Base-by-base conservation (phyloP, 2,888 invertebrate genomes). In the Neria commutata region DNA sequence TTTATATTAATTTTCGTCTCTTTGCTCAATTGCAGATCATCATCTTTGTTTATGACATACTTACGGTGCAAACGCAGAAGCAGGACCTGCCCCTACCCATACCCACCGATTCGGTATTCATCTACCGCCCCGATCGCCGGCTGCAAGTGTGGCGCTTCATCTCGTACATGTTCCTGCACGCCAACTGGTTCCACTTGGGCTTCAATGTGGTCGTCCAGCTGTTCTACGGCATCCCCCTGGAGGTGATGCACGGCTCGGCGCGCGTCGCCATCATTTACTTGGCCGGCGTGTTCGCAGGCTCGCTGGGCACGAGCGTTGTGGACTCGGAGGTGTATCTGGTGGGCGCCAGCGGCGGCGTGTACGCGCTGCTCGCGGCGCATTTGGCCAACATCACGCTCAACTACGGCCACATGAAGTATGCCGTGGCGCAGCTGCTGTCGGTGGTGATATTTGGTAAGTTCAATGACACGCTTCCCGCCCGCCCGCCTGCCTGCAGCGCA, bases 331-430 rank as follows among this genome's bases (percentile, higher is more conserved):
- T 95, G 57, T 96, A 92, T 81, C 87, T 98, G 66, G 96, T 96
- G 55, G 98, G 98, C 53, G 97, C 98, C 2, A 97, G 96, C 54
- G 98, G 97, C 23, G 98, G 98, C 1, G 98, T 98, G 48, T 98
- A 98, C 83, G 97, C 98, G 16, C 85, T 99, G 26, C 84, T 98
- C 49, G 95, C 97, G 3, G 97, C 98, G 45, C 98, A 98, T 82
- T 85, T 98, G 68, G 95, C 98, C 66, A 97, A 98, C 83, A 94
- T 97, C 52, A 85, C 97, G 74, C 86, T 98, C 67, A 97, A 97
- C 84, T 96, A 94, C 84, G 92, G 94, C 78, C 92, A 94, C 80
- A 96, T 97, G 96, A 93, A 95, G 77, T 92, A 95, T 79, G 96
- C 95, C 53, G 89, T 95, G 61, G 88, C 94, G 70, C 86, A 96